A percentile compares a stretch with the other conserved stretches of the same genome.
Conservation (phyloP, 2,113 vertebrate genomes). For the Cyprinus carpio region DNA sequence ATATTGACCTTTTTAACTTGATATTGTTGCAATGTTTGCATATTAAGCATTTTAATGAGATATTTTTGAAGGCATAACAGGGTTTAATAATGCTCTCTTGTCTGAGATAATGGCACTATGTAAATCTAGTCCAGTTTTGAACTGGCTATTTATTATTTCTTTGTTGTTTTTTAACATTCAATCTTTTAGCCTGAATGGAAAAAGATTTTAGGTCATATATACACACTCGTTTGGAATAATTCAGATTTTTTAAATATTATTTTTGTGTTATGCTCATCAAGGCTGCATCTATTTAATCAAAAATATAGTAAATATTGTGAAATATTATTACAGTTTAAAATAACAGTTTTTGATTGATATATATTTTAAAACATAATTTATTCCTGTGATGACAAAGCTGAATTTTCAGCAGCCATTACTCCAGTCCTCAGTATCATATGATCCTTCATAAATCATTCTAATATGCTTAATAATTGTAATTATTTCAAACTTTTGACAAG, state of each 20-base stretch:
- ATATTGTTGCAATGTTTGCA: neutral
- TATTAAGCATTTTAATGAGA: constrained; percentile 5
- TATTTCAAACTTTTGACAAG: neutral
- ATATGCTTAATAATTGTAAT: neutral
- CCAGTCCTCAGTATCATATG: neutral
- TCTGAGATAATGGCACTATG: constrained; percentile 3
- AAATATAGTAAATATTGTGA: neutral
- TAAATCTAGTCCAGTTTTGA: neutral
- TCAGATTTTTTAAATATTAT: no score
- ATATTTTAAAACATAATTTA: neutral
- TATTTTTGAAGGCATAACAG: neutral
- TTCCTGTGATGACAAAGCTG: neutral
- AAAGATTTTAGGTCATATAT: neutral
- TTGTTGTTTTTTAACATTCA: no score
- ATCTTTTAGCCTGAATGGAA: neutral
- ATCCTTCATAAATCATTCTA: neutral
- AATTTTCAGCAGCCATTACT: neutral
- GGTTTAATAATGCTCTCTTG: constrained; percentile 6
- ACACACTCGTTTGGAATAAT: no score
- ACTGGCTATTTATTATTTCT: neutral
- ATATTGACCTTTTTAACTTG: constrained; percentile 32
- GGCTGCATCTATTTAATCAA: no score
- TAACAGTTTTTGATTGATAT: neutral
- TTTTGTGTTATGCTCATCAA: no score
- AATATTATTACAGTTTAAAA: neutral